phyloP scores from a whole-genome alignment of 2,888 invertebrate species.

The Allophyes oxyacanthae region DNA sequence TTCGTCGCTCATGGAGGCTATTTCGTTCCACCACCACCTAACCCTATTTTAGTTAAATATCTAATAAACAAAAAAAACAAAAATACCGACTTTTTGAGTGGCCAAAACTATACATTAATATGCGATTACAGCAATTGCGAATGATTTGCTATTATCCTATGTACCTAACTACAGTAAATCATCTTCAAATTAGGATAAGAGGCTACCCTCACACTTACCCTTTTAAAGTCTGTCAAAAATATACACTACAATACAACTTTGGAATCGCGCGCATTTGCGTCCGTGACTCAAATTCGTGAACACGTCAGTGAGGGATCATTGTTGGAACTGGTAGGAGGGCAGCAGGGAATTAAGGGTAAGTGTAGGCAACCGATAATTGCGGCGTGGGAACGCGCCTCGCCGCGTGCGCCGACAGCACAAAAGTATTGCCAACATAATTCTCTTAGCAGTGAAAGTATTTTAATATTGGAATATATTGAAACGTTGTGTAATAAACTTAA shows the following conservation, averaged over 20 bases:
- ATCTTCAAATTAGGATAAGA: no score
- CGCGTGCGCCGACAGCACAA: constrained; percentile 47
- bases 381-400: constrained; percentile 78
- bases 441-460: constrained; percentile 38
- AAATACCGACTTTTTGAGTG: no score
- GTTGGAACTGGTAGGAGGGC: constrained; percentile 71
- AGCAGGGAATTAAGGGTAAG: constrained; percentile 82
- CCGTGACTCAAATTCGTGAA: constrained; percentile 61
- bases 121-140: no score
- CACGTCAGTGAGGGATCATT: constrained; percentile 57
- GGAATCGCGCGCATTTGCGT: constrained; percentile 11
- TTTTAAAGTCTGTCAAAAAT: neutral
- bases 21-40: no score
- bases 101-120: no score
- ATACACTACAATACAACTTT: neutral
- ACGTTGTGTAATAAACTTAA: constrained; percentile 33
- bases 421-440: constrained; percentile 29
- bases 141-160: no score
- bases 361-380: constrained; percentile 85
- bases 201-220: neutral
- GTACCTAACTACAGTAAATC: no score
- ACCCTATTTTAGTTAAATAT: no score
- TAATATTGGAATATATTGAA: constrained; percentile 4
- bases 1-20: no score
- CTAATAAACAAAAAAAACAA: no score